phyloP scores from a whole-genome alignment of 2,797 vertebrate species.

The Rallus crepitans region DNA sequence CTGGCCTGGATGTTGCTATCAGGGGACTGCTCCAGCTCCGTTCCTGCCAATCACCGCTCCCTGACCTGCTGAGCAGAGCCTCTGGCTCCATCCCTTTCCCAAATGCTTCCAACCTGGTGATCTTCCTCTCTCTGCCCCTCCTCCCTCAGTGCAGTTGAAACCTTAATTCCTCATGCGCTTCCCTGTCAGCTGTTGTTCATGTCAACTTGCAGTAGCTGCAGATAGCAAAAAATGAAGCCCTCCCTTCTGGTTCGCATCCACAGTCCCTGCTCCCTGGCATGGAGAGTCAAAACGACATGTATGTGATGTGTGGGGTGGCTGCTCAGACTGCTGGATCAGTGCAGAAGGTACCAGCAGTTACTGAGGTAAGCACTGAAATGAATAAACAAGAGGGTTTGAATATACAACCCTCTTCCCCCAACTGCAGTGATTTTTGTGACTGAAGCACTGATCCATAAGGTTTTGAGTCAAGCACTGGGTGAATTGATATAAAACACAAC shows the following conservation, averaged over 20 bases:
- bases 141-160: not conserved
- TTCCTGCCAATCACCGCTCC: not conserved
- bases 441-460: not conserved
- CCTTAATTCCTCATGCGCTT: not conserved
- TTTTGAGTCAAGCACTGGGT: not conserved
- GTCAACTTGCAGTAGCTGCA: not conserved
- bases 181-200: not conserved
- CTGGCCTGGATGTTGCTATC: accelerated
- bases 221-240: not conserved
- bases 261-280: not conserved
- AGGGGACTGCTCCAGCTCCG: accelerated
- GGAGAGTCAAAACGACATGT: not conserved
- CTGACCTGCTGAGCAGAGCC: not conserved
- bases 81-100: not conserved
- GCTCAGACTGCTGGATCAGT: not conserved
- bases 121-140: not conserved
- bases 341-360: not conserved
- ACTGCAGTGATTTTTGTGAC: not conserved
- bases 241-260: not conserved
- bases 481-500: not conserved
- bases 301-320: not conserved
- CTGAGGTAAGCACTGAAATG: not conserved
- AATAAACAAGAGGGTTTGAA: not conserved
- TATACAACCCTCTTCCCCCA: too few species aligned
- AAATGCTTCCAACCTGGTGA: accelerated